phyloP scores from a whole-genome alignment of 1,140 invertebrate species.

The Drosophila yakuba region DNA sequence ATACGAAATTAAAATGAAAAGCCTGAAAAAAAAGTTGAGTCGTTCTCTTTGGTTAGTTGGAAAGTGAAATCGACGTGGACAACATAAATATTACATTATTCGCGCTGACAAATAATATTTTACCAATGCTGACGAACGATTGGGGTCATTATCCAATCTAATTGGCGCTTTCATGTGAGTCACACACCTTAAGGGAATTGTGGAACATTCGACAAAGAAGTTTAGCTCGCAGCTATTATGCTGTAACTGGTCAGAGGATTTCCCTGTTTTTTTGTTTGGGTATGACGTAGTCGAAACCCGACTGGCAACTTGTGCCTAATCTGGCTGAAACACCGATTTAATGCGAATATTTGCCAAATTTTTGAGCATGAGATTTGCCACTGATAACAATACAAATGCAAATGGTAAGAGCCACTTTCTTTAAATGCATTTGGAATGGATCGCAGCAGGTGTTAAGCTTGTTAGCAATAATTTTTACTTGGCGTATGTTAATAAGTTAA shows the following conservation, averaged over 20 bases:
- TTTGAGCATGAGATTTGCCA: conserved; percentile 2
- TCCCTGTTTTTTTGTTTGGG: conserved; percentile 8
- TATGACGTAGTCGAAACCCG: conserved; percentile 27
- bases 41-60: conserved; percentile 17
- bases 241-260: conserved; percentile 37
- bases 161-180: conserved; percentile 31
- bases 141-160: conserved; percentile 28
- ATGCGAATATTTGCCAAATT: conserved; percentile 13
- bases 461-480: neutral
- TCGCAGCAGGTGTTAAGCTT: conserved; percentile 5
- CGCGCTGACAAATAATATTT: conserved; percentile 17
- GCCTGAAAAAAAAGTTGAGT: conserved; percentile 12
- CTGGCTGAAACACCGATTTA: conserved; percentile 1
- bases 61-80: conserved; percentile 34
- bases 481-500: conserved; percentile 2
- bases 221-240: conserved; percentile 1
- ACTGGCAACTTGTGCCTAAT: conserved; percentile 16
- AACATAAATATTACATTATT: conserved; percentile 26
- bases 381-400: conserved; percentile 26
- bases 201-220: conserved; percentile 36
- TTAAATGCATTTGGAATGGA: conserved; percentile 3
- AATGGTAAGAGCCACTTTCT: conserved; percentile 20
- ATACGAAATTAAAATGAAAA: conserved; percentile 15
- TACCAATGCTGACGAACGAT: conserved; percentile 1
- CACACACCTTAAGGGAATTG: conserved; percentile 22